Evolutionary conservation across 2,888 invertebrate species (phyloP).

Genomic region (Anthoptus insignis): DNA sequence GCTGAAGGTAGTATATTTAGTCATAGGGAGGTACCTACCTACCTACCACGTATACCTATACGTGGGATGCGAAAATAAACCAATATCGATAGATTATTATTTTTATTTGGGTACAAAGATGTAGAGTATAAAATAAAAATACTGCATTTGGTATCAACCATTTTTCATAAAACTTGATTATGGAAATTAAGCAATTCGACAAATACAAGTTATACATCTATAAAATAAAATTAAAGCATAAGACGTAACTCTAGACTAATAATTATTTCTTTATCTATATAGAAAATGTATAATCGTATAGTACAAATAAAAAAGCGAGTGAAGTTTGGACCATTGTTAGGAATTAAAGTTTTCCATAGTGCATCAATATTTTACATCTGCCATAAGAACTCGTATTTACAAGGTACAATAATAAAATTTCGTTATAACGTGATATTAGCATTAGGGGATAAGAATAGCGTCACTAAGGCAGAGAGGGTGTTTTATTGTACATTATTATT

Average conservation of each 20-base stretch:
- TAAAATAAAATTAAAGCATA: slow-evolving; percentile 84
- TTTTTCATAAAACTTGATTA: slow-evolving; percentile 81
- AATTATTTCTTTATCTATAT: slow-evolving; percentile 77
- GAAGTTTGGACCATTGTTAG: slow-evolving; percentile 86
- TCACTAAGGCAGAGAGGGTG: slow-evolving; percentile 85
- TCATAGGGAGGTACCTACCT: too few relatives aligned
- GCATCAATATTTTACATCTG: slow-evolving; percentile 79
- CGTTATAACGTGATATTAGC: slow-evolving; percentile 77
- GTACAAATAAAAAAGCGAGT: slow-evolving; percentile 85
- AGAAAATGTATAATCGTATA: slow-evolving; percentile 84
- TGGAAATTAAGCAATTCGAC: slow-evolving; percentile 84
- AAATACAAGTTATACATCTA: slow-evolving; percentile 82
- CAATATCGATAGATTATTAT: slow-evolving; percentile 69
- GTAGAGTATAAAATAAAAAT: slow-evolving; percentile 86
- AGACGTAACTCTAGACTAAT: slow-evolving; percentile 76
- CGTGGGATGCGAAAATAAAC: slow-evolving; percentile 54
- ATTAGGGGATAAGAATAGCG: slow-evolving; percentile 78
- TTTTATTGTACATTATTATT: slow-evolving; percentile 81
- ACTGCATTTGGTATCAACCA: slow-evolving; percentile 86
- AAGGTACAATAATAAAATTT: slow-evolving; percentile 71
- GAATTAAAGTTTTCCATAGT: slow-evolving; percentile 84
- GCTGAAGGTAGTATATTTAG: not conserved
- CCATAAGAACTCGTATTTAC: slow-evolving; percentile 81
- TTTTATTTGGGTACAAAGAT: slow-evolving; percentile 85
- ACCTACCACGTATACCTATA: too few relatives aligned